Conservation (phyloP, 2,113 vertebrate genomes). For the Gobiocypris rarus region DNA sequence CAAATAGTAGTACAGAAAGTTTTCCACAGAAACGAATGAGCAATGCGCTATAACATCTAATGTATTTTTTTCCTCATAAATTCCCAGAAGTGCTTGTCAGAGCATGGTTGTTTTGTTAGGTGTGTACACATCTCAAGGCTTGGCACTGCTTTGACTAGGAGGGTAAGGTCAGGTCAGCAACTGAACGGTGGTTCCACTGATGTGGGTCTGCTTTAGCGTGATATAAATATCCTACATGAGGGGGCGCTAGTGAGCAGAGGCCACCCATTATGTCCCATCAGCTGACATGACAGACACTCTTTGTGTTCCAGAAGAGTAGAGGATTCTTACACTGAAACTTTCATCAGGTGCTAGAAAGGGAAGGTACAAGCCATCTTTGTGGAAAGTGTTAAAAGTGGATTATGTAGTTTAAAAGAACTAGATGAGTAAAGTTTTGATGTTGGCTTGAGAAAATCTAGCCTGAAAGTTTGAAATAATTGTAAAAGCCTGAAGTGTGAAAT, state of each 20-base stretch:
- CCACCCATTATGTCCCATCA: slow-evolving; percentile 53
- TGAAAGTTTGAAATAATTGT: too few relatives aligned
- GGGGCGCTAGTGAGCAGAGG: slow-evolving; percentile 40
- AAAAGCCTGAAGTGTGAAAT: too few relatives aligned
- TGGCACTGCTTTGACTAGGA: slow-evolving; percentile 49
- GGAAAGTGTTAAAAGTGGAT: not conserved
- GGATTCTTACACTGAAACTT: slow-evolving; percentile 5
- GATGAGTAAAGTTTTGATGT: too few relatives aligned
- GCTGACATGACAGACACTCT: slow-evolving; percentile 33
- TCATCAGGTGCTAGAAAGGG: slow-evolving; percentile 3
- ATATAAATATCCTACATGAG: slow-evolving; percentile 33
- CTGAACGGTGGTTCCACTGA: slow-evolving; percentile 65
- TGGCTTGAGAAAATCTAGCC: too few relatives aligned
- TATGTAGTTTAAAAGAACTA: not conserved
- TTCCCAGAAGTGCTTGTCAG: slow-evolving; percentile 14
- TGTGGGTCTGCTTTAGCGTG: slow-evolving; percentile 16
- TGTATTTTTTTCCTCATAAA: not conserved
- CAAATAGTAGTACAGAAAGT: not conserved
- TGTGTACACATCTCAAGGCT: slow-evolving; percentile 52
- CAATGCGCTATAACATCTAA: not conserved
- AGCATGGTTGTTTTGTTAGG: slow-evolving; percentile 61
- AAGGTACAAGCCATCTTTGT: slow-evolving; percentile 33
- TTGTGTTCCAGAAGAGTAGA: slow-evolving; percentile 26
- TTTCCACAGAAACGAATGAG: not conserved
- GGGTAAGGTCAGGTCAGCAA: slow-evolving; percentile 67